These are phyloP conservation scores for Trinorchestia longiramus DNA, from an alignment of 1,140 invertebrate species.

Conservation along the genomic window DNA sequence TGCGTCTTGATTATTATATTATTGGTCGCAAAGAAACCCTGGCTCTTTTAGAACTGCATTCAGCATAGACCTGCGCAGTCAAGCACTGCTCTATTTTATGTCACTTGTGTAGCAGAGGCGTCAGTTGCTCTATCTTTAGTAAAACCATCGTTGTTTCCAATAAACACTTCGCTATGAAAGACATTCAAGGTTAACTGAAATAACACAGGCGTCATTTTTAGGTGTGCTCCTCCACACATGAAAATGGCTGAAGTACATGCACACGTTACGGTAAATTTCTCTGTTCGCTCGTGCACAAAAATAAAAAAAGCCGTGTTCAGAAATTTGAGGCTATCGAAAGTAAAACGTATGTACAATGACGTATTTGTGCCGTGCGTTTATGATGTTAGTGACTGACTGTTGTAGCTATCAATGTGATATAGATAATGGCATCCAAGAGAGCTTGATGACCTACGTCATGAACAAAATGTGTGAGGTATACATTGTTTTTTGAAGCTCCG, in stretches of 20 bases:
- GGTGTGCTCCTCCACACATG: not conserved
- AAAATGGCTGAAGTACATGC: not conserved
- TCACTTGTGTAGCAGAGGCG: not conserved
- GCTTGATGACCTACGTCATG: not conserved
- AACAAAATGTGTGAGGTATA: not conserved
- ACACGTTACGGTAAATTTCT: not conserved
- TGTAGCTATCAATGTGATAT: not conserved
- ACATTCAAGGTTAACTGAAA: not conserved
- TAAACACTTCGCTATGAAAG: not conserved
- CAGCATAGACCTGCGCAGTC: not conserved
- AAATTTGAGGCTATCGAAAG: not conserved
- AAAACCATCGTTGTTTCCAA: not conserved
- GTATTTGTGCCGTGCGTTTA: not conserved
- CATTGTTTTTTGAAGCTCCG: not conserved
- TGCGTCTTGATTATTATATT: too few relatives aligned
- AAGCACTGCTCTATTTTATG: not conserved
- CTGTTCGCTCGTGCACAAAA: too few relatives aligned
- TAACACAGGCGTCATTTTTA: not conserved
- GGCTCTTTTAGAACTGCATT: not conserved
- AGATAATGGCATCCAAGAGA: not conserved
- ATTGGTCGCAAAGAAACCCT: too few relatives aligned
- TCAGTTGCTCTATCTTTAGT: not conserved
- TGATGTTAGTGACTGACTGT: not conserved
- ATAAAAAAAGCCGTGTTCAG: too few relatives aligned
- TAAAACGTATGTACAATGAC: not conserved